Percentiles rank a stretch among this genome's conserved stretches.
These are phyloP conservation scores for Astyanax mexicanus DNA, from an alignment of 2,797 vertebrate species.

Conservation along the genomic window DNA sequence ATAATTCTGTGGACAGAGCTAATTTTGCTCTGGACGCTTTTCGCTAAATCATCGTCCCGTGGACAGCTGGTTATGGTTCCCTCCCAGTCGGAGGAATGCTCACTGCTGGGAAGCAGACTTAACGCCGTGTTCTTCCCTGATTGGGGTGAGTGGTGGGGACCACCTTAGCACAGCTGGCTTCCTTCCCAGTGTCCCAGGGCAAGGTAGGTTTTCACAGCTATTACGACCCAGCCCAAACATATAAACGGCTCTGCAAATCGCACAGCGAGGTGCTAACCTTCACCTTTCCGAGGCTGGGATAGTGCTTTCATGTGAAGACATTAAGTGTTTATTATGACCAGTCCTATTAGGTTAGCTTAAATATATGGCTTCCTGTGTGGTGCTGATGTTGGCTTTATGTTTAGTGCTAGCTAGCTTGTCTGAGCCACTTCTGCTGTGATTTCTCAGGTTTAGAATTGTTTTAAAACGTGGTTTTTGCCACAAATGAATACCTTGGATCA, in stretches of 20 bases:
- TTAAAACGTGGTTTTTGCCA: too few relatives aligned
- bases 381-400: neutral
- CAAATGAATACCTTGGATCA: too few relatives aligned
- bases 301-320: neutral
- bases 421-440: neutral
- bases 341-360: neutral
- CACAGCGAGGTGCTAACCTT: neutral
- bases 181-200: conserved; percentile 7
- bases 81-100: conserved; percentile 45
- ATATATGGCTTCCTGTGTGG: neutral
- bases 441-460: neutral
- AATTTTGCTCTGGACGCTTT: conserved; percentile 33
- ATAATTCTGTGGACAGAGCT: conserved; percentile 36
- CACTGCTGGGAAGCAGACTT: conserved; percentile 22
- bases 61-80: conserved; percentile 22
- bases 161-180: conserved; percentile 28
- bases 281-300: neutral
- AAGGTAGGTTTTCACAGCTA: neutral
- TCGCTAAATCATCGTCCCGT: conserved; percentile 39
- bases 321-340: neutral
- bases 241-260: neutral
- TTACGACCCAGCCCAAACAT: neutral
- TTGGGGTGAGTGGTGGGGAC: conserved; percentile 28
- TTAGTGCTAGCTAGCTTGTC: neutral
- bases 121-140: conserved; percentile 16